Base-by-base conservation (phyloP, 2,888 invertebrate species). In the Liopterus haemorrhoidalis region DNA sequence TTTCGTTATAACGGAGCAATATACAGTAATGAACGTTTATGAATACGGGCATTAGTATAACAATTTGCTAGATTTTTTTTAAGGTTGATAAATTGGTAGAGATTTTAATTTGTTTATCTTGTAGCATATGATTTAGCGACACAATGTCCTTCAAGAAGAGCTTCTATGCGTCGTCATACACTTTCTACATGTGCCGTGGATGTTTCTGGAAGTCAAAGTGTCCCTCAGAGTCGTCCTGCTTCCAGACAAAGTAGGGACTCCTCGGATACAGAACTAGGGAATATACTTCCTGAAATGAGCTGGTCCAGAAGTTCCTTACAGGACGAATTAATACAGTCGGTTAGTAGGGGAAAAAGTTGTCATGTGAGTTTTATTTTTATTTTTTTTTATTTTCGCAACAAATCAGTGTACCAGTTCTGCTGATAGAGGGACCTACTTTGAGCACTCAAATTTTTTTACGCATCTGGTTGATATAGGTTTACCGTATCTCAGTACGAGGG, bases 71-170 rank as follows among this genome's bases (percentile, higher is more conserved):
- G 19, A n/a, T 14, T 5, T 25, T 18, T 30, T 31, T 9, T 20
- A 15, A 32, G 14, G 14, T 32, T 32, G 32, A 12, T 32, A n/a
- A n/a, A 12, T n/a, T n/a, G n/a, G n/a, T n/a, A n/a, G n/a, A 2
- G 12, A 25, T 12, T 3, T 25, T 11, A 25, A 19, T 42, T 41
- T 36, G 22, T 21, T 32, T 41, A 30, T 45, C 33, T 59, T 61
- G 6, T 69, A 81, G 86, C 85, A 32, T 88, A 88, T 63, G 89
- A 89, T 69, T 69, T 89, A 66, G 88, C 88, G 49, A 85, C 86
- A 32, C 85, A 86, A 62, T 82, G 85, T 61, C 83, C 84, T 44
- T 80, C 82, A 31, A 73, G 83, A 44, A 75, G 82, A 41, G 80
- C 76, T 32, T 80, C 79, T 18, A 74, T 76, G 70, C 74, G 79